Evolutionary conservation across 1,140 invertebrate species (phyloP), one percentile per base, ranked within the genome.

Genomic region (Tetramorium simillimum): DNA sequence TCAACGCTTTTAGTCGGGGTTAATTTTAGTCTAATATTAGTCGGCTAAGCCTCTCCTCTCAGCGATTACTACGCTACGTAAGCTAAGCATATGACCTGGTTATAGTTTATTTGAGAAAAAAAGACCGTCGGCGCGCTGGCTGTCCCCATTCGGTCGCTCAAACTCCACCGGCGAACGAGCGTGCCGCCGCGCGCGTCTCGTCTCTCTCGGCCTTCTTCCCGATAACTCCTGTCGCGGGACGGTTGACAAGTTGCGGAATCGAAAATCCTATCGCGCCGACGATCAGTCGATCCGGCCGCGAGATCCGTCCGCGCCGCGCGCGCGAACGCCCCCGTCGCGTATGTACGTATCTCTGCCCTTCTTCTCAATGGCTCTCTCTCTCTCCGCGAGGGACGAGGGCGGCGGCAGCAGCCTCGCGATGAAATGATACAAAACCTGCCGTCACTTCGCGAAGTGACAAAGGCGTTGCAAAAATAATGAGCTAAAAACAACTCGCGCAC

Each of bases 101-200:
- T 84, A 70, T 56, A 84, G 80, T 84, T 84, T 84, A 84, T 84
- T 84, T 84, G 80, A 84, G 69, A 84, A 84, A 84, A 84, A 84
- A 84, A 84, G 80, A 75, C 40, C 40, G 43, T 49, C 80, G 69
- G 40, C 12, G 18, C n/a, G n/a, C 24, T 21, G 37, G 10, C 69
- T 73, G 80, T 84, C 80, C 80, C 69, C 80, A 60, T 73, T 84
- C 80, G 80, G 28, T 73, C 80, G 80, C 18, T 84, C 53, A 73
- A 73, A 84, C 67, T 70, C 69, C 80, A n/a, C 24, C 63, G 37
- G n/a, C 18, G 4, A 6, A 72, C n/a, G 65, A 43, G 21, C 37
- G 21, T 65, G 62, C 37, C 51, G n/a, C n/a, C n/a, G n/a, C n/a
- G 69, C 56, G 40, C 40, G 16, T 58, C 28, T 46, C 53, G 37